Base-by-base conservation (phyloP, 2,113 vertebrate genomes). In the Pseudolaguvia tuberculata region DNA sequence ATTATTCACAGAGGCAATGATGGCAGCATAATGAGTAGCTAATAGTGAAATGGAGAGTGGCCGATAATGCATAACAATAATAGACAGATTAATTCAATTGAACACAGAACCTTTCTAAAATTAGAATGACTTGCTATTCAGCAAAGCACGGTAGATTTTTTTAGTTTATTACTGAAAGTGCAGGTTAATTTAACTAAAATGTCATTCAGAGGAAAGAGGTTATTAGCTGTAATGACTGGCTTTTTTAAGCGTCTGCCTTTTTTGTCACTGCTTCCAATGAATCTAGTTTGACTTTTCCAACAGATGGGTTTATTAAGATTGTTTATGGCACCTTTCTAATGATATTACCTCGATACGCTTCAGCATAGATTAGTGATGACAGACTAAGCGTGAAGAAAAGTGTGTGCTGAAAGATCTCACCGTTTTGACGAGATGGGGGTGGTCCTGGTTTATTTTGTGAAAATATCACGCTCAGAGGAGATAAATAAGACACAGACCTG, bases 281-380 rank as follows among this genome's bases (percentile, higher is more conserved):
- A 35, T 35, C 17, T 2, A 67, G 21, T 48, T 18, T 18, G 45
- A 25, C 14, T 17, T 25, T 10, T 66, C 15, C n/a, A 25, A 66
- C 21, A 65, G 62, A 45, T 47, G 21, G 39, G 39, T 65, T 47
- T 65, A 65, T 15, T 27, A 15, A 48, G 21, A 48, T 66, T 65
- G n/a, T 25, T 68, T 68, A 17, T 68, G 47, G 48, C 48, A 69
- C 18, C 48, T 69, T 52, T n/a, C 25, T 69, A 31, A 69, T 69
- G 9, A 11, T 52, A n/a, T 51, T 69, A 69, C 20, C 5, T 4
- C 18, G n/a, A n/a, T 25, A 48, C 14, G 27, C 42, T 15, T 6
- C 35, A 61, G 13, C 39, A 65, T 65, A 21, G 39, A 65, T 47
- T 65, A 47, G 61, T 21, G 14, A 65, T 65, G 61, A 15, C 12